Base-by-base conservation (phyloP, 1,140 invertebrate genomes). In the Papilio polyxenes region DNA sequence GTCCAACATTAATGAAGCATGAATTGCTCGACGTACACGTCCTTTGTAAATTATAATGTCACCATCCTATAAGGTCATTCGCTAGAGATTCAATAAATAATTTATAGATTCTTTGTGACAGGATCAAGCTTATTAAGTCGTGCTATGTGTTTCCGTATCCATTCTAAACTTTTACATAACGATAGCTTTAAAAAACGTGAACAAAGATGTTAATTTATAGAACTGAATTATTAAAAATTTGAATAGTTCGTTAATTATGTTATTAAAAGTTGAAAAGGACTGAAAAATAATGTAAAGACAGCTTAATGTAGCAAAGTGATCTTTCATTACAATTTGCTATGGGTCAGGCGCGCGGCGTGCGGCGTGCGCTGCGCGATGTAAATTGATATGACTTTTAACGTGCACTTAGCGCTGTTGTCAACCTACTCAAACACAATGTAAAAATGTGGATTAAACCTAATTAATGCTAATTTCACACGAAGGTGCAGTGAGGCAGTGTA, bases 1-100 rank as follows among this genome's bases (percentile, higher is more conserved):
- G 78, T 80, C 37, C 56, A 48, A 80, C 78, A 80, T 37, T 80
- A 80, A 80, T 80, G 78, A 65, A 65, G 78, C 78, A 80, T 65
- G 78, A 65, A 80, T 80, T 69, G 78, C 59, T 6, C 44, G 48
- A 31, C 75, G 44, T 77, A 48, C 53, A 79, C 77, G 37, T 79
- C 53, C 53, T 79, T 80, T 44, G 56, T 48, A 80, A 80, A 65
- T 80, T 65, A 62, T 23, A 80, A 23, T 37, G 37, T 80, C 4
- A 40, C 78, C 77, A 31, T 56, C 77, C 31, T 48, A 80, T 62
- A 80, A 80, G 78, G 78, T 80, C 78, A 80, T 13, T 80, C 20
- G 77, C 59, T 40, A 37, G 37, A 15, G 15, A 51, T 65, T 65
- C 59, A 48, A 40, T 69, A 80, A 69, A 69, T 62, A 79, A 79